phyloP scores from a whole-genome alignment of 2,797 vertebrate species.

The Phoebastria nigripes region DNA sequence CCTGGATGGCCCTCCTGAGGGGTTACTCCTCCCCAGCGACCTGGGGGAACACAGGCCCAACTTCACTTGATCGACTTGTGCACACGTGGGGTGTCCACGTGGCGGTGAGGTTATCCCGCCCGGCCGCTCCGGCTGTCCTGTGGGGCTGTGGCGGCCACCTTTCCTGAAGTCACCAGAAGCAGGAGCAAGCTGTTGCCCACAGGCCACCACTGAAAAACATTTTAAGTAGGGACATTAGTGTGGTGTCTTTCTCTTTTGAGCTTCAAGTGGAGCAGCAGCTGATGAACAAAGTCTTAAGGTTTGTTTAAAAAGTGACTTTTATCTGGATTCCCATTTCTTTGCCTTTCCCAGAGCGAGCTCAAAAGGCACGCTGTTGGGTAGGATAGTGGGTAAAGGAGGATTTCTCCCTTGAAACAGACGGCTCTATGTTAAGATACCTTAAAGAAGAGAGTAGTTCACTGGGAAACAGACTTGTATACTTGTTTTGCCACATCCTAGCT shows the following conservation, averaged over 20 bases:
- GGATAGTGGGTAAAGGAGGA: not conserved
- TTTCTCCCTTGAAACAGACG: not conserved
- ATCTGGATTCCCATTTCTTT: not conserved
- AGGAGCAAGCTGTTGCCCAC: not conserved
- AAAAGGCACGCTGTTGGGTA: not conserved
- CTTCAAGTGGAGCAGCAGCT: not conserved
- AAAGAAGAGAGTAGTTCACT: not conserved
- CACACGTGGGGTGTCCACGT: rapidly evolving
- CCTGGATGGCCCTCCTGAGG: not conserved
- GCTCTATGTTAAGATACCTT: not conserved
- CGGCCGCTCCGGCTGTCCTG: rapidly evolving
- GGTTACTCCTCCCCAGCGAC: rapidly evolving
- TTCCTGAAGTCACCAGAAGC: not conserved
- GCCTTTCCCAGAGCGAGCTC: not conserved
- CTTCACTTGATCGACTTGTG: rapidly evolving
- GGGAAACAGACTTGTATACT: not conserved
- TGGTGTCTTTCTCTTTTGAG: not conserved
- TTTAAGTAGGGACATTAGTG: not conserved
- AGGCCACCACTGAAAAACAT: not conserved
- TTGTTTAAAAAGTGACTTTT: not conserved
- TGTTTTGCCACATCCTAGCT: not conserved
- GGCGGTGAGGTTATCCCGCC: not conserved
- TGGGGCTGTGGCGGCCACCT: no score
- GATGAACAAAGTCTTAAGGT: not conserved
- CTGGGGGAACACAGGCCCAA: rapidly evolving